Base-by-base conservation (phyloP, 2,888 invertebrate genomes). In the Ennomos fuscantarius region DNA sequence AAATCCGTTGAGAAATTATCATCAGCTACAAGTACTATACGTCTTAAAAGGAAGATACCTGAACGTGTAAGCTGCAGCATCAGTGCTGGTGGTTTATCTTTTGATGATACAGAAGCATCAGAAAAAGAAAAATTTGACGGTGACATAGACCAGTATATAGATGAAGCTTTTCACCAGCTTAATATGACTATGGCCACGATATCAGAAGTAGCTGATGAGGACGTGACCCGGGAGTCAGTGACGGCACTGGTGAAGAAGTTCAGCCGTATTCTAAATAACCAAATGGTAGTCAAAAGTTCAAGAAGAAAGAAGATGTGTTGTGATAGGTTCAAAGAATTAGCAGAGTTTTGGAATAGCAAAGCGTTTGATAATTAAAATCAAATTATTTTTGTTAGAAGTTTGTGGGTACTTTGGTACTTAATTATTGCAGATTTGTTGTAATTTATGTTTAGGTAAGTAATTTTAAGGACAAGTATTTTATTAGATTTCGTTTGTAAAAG, bases 211-310 rank as follows among this genome's bases (percentile, higher is more conserved):
- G 55, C 60, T 11, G 72, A 79, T 39, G 74, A 82, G 42, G 73
- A 79, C 2, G 63, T 68, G 0, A 76, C 80, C 0, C 70, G 72
- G 45, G 82, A 81, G 9, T 84, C 91, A 0, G 90, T 91, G 57
- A 89, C 90, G 0, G 84, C 84, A 0, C 66, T 91, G 1, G 91
- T 91, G 48, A 84, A 70, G 60, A 89, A 81, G 57, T 91, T 88
- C 34, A 88, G 82, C 56, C 74, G 66, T 1, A 76, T 88, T 5
- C 51, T 90, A 41, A 81, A 77, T 2, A 85, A 70, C 52, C 85
- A 88, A 9, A 66, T 60, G 0, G 67, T 82, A 1, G 76, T 76
- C 11, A 82, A 78, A 34, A 83, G 71, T 59, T 82, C 87, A 0
- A 74, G 85, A 39, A 79, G 82, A 33, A 74, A 81, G 44, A 74